Base-by-base conservation (phyloP, 2,797 vertebrate genomes). In the Bradypodion pumilum region DNA sequence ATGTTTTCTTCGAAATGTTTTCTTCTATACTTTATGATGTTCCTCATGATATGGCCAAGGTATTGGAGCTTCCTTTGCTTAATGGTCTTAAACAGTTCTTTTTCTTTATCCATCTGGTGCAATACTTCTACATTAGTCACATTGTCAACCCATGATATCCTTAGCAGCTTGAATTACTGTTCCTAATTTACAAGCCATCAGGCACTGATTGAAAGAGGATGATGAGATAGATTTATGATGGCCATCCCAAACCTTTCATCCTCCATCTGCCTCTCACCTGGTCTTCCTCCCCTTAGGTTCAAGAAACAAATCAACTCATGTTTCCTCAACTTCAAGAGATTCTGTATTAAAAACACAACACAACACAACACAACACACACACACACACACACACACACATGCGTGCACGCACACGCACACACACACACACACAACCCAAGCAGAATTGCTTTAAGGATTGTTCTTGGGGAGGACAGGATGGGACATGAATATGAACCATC, bases 121-220 rank as follows among this genome's bases (percentile, higher is more conserved):
- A n/a, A n/a, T n/a, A n/a, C n/a, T n/a, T n/a, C n/a, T n/a, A n/a
- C n/a, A n/a, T n/a, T n/a, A n/a, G n/a, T n/a, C n/a, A n/a, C n/a
- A n/a, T n/a, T n/a, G n/a, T n/a, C n/a, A n/a, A n/a, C n/a, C n/a
- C n/a, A n/a, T n/a, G n/a, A n/a, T n/a, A n/a, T n/a, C n/a, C n/a
- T n/a, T n/a, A n/a, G 89, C 81, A 85, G 73, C 85, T 91, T 76
- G 78, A 52, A 89, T 88, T 74, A 62, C 91, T 32, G 91, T 91
- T 70, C 91, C 88, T 93, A 88, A 92, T 88, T 87, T 91, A 87
- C 25, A 89, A 84, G 86, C n/a, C 92, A 91, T 85, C 87, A 76
- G 80, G 82, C 87, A 78, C 89, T 88, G 77, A 62, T 83, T 89
- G 81, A 86, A 89, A 90, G 19, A 29, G 29, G 56, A 70, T 83